Percentiles rank a stretch among this genome's conserved stretches.
These are phyloP conservation scores for Staurois parvus DNA, from an alignment of 2,797 vertebrate genomes.

Conservation along the genomic window DNA sequence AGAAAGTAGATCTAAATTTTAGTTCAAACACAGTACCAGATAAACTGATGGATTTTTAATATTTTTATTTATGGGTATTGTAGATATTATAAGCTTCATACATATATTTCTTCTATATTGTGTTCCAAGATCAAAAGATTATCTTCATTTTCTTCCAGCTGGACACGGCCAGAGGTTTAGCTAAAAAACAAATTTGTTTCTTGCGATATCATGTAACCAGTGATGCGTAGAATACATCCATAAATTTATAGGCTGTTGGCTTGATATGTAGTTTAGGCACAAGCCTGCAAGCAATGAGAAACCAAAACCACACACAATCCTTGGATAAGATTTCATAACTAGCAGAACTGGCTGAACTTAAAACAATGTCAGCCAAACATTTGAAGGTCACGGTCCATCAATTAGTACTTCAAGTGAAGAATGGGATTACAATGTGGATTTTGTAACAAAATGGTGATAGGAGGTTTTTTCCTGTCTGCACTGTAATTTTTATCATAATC, in stretches of 20 bases:
- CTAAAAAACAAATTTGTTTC: not conserved
- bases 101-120: not conserved
- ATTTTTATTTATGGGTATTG: not conserved
- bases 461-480: not conserved
- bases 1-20: no score
- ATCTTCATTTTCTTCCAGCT: no score
- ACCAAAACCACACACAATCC: conserved; percentile 39
- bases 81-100: not conserved
- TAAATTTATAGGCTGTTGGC: conserved; percentile 29
- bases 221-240: not conserved
- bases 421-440: conserved; percentile 24
- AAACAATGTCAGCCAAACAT: conserved; percentile 52
- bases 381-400: conserved; percentile 31
- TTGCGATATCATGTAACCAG: conserved; percentile 14
- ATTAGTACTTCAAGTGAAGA: conserved; percentile 34
- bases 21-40: no score
- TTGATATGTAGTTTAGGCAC: conserved; percentile 21
- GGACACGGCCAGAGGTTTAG: not conserved
- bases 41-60: no score
- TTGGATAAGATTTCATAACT: conserved; percentile 46
- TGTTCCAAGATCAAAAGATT: no score
- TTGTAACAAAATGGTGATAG: not conserved
- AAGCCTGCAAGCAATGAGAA: conserved; percentile 31
- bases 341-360: conserved; percentile 30
- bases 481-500: not conserved